These are phyloP conservation scores for Bujurquina vittata DNA, from an alignment of 2,113 vertebrate genomes.

Conservation along the genomic window DNA sequence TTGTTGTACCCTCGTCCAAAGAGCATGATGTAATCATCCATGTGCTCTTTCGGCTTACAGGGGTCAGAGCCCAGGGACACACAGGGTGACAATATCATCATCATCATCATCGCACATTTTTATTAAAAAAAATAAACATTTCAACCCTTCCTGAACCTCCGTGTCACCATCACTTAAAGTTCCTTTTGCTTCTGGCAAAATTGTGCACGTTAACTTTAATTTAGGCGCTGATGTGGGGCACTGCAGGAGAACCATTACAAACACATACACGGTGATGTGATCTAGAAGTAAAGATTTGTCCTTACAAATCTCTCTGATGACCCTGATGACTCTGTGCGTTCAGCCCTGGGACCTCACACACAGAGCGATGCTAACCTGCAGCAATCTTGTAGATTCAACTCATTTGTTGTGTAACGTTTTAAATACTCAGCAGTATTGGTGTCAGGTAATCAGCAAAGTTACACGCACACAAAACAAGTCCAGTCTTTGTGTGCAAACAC, in stretches of 20 bases:
- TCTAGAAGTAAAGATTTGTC: neutral
- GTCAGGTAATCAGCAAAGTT: no score
- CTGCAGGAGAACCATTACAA: neutral
- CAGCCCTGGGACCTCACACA: no score
- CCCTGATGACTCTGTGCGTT: no score
- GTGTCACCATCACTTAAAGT: neutral
- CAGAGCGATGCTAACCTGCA: neutral
- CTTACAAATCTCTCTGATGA: neutral
- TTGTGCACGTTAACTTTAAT: neutral
- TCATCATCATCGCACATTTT: neutral
- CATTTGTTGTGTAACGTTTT: neutral
- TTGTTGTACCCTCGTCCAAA: neutral
- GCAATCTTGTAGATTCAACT: neutral
- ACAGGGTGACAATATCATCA: no score
- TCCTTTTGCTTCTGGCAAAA: accelerated
- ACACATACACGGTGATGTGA: neutral
- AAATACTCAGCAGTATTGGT: neutral
- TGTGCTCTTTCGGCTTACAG: no score
- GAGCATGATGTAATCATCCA: neutral
- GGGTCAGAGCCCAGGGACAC: no score
- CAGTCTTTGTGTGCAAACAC: no score
- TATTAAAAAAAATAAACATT: neutral
- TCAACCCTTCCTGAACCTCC: neutral
- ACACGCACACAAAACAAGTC: no score
- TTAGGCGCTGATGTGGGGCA: accelerated